phyloP scores from a whole-genome alignment of 2,888 invertebrate species.

The Oasisia sp. region DNA sequence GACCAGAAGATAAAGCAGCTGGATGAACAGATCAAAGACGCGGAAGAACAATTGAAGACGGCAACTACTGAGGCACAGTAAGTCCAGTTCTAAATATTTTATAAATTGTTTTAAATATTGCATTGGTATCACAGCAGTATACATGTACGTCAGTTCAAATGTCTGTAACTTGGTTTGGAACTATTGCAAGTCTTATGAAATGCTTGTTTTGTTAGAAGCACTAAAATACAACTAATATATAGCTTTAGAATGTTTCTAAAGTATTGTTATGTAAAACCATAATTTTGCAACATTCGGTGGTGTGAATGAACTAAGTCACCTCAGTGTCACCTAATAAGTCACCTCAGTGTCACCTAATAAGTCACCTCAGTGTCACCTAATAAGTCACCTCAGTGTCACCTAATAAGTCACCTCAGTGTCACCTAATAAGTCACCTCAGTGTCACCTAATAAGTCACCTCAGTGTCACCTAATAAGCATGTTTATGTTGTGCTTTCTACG shows the following conservation, averaged over 20 bases:
- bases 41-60: conserved; percentile 54
- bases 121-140: background rate
- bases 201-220: background rate
- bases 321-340: background rate
- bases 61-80: conserved; percentile 58
- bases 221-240: too few species aligned
- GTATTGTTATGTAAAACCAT: too few species aligned
- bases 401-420: background rate
- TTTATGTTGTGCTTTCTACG: too few species aligned
- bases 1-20: conserved; percentile 61
- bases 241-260: too few species aligned
- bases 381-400: background rate
- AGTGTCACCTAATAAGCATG: background rate
- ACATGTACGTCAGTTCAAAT: background rate
- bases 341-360: background rate
- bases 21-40: conserved; percentile 61
- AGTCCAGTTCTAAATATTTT: conserved; percentile 33
- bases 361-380: background rate
- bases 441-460: background rate
- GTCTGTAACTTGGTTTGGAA: background rate
- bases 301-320: background rate
- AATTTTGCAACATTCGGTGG: too few species aligned
- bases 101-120: background rate
- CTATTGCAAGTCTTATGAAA: background rate
- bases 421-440: background rate